A percentile compares a stretch with the other conserved stretches of the same genome.
Conservation (phyloP, 2,113 vertebrate genomes). For the Neoarius graeffei region DNA sequence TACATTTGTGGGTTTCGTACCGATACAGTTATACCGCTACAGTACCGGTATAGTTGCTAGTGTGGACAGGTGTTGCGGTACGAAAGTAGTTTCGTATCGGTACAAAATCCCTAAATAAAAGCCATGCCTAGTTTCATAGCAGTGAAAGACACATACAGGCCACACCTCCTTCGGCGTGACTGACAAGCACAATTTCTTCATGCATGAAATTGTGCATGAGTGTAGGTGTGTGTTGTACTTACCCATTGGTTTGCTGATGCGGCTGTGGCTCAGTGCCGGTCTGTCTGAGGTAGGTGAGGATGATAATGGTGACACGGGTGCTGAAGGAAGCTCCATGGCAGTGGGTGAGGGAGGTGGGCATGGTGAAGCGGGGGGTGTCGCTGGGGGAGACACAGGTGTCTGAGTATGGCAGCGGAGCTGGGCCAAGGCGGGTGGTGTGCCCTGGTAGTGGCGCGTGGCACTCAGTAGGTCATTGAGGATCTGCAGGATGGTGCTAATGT, state of each 20-base stretch:
- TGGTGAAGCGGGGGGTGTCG: constrained; percentile 61
- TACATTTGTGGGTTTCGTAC: too few relatives aligned
- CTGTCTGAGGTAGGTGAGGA: constrained; percentile 59
- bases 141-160: background rate
- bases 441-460: constrained; percentile 86
- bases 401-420: constrained; percentile 77
- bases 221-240: constrained; percentile 14
- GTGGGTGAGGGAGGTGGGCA: constrained; percentile 58
- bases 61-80: too few relatives aligned
- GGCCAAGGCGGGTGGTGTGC: constrained; percentile 76
- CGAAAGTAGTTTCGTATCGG: too few relatives aligned
- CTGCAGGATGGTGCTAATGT: constrained; percentile 89
- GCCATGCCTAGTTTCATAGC: background rate
- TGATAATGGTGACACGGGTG: constrained; percentile 23
- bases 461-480: constrained; percentile 91
- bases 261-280: constrained; percentile 72
- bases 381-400: constrained; percentile 73
- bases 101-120: background rate
- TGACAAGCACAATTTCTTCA: background rate
- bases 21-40: too few relatives aligned
- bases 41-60: too few relatives aligned
- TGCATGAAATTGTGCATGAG: background rate
- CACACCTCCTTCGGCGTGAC: background rate
- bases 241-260: constrained; percentile 55
- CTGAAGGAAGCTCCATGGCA: constrained; percentile 2